A percentile compares a stretch with the other conserved stretches of the same genome.
phyloP scores from a whole-genome alignment of 2,797 vertebrate species.

The Cirrhinus mrigala region DNA sequence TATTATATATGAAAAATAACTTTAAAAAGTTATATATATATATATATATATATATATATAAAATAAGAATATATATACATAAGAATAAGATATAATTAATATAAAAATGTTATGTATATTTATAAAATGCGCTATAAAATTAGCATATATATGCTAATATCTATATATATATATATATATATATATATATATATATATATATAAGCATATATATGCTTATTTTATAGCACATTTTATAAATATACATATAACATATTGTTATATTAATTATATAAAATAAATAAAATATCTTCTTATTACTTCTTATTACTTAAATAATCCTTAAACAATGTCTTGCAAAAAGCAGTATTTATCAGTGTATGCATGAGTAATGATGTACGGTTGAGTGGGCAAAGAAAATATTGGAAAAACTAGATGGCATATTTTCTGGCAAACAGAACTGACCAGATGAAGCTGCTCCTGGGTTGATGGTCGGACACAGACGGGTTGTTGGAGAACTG shows the following conservation, averaged over 20 bases:
- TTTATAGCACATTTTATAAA: background rate
- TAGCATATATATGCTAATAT: no score
- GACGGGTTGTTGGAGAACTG: slow-evolving; percentile 77
- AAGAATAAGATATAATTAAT: no score
- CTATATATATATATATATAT: no score
- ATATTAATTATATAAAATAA: background rate
- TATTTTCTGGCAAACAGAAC: slow-evolving; percentile 47
- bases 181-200: no score
- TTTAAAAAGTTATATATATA: no score
- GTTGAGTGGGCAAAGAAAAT: background rate
- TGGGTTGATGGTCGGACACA: slow-evolving; percentile 70
- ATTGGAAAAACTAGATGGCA: background rate
- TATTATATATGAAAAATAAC: no score
- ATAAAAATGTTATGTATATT: no score
- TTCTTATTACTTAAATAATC: no score
- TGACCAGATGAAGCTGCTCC: slow-evolving; percentile 80
- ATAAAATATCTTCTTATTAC: no score
- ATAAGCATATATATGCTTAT: background rate
- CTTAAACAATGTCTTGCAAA: background rate
- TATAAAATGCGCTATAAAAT: no score
- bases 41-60: no score
- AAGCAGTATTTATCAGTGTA: background rate
- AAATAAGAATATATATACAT: no score
- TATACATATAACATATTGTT: background rate
- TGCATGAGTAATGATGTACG: background rate